These are phyloP conservation scores for Sebastes goodei DNA, from an alignment of 2,797 vertebrate species.

Conservation along the genomic window DNA sequence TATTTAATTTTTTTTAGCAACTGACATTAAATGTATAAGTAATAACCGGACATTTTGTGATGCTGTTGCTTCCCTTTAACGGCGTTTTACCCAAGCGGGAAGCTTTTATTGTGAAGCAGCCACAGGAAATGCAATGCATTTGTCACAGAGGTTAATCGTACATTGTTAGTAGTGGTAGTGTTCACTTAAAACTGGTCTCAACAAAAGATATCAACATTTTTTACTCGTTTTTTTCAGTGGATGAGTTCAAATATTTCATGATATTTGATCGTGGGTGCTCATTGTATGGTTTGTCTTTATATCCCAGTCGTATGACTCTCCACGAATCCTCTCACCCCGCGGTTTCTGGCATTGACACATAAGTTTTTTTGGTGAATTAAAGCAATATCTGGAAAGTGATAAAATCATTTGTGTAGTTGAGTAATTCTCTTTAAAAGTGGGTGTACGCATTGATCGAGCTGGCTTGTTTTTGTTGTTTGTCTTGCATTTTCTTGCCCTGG, in stretches of 20 bases:
- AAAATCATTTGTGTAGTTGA: too few species aligned
- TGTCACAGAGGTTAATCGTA: background rate
- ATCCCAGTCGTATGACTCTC: background rate
- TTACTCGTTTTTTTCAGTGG: background rate
- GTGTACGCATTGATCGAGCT: background rate
- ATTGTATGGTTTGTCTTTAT: background rate
- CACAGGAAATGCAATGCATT: background rate
- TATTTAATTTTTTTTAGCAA: background rate
- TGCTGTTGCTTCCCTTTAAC: background rate
- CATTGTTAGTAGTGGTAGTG: background rate
- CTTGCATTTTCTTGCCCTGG: constrained; percentile 9
- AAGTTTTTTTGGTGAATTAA: background rate
- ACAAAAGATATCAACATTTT: background rate
- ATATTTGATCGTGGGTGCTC: background rate
- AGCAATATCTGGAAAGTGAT: background rate
- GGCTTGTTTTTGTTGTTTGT: constrained; percentile 25
- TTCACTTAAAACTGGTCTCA: background rate
- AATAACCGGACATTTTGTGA: background rate
- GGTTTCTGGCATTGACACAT: too few species aligned
- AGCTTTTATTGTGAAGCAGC: background rate
- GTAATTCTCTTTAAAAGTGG: background rate
- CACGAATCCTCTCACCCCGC: background rate
- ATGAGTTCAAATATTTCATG: background rate
- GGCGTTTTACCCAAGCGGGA: background rate
- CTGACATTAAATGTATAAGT: background rate